Evolutionary conservation across 2,888 invertebrate species (phyloP).

Genomic region (Ditula angustiorana): DNA sequence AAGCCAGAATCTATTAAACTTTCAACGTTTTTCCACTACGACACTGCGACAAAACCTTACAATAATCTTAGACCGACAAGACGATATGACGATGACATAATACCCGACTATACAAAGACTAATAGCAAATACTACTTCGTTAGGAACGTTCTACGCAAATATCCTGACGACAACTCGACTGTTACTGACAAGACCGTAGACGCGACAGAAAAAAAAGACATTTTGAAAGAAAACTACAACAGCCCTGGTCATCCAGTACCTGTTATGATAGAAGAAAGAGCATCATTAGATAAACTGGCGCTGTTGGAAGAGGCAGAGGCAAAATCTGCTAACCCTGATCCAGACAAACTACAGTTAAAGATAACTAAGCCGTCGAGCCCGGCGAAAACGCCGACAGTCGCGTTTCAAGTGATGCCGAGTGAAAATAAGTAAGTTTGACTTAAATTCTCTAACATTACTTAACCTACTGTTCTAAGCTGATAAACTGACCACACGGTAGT

Average conservation of each 20-base stretch:
- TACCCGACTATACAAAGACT: conserved; percentile 50
- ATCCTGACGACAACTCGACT: conserved; percentile 55
- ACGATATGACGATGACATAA: conserved; percentile 66
- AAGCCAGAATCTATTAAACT: conserved; percentile 59
- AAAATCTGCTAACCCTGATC: conserved; percentile 47
- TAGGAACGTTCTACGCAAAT: conserved; percentile 75
- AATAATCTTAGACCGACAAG: conserved; percentile 69
- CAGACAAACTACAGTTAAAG: conserved; percentile 51
- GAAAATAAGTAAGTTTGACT: conserved; percentile 72
- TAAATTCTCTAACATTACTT: too few species aligned
- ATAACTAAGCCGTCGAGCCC: conserved; percentile 59
- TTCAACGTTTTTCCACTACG: conserved; percentile 75
- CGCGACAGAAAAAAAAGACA: conserved; percentile 44
- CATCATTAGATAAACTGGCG: conserved; percentile 62
- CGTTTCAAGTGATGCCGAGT: conserved; percentile 81
- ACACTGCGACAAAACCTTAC: conserved; percentile 76
- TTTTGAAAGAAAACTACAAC: conserved; percentile 57
- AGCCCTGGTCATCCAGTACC: conserved; percentile 54
- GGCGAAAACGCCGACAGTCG: conserved; percentile 75
- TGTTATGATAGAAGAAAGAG: conserved; percentile 65
- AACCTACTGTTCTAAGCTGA: too few species aligned
- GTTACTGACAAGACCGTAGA: conserved; percentile 42
- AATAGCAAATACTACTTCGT: conserved; percentile 76
- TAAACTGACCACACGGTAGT: too few species aligned
- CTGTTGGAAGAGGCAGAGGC: conserved; percentile 59